Base-by-base conservation (phyloP, 2,113 vertebrate genomes). In the Ranitomeya imitator region DNA sequence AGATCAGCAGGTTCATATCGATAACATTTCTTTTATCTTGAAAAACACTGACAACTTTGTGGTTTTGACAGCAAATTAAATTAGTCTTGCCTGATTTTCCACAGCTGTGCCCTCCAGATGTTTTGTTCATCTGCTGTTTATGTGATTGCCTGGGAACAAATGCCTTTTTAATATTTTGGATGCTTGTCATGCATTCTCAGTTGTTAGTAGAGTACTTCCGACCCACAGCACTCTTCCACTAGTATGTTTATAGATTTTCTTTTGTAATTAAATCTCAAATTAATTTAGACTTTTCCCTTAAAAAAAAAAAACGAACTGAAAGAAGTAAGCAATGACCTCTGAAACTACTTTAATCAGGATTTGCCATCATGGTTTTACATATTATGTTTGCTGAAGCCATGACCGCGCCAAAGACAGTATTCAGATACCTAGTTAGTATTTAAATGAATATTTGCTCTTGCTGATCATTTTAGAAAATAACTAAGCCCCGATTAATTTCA, bases 1-100 rank as follows among this genome's bases (percentile, higher is more conserved):
- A 97, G 91, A 96, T 98, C 93, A 97, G 94, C 96, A 99, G 98
- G 98, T 99, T 96, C 94, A 95, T 96, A 94, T 93, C 91, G 89
- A 93, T 93, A 93, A 93, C 93, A 95, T 85, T 90, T 93, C 88
- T 93, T 94, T 92, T 91, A 92, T 92, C 89, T 91, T 89, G 90
- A 91, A 85, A 87, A 57, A 85, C 26, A 88, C 77, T 91, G 89
- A 89, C 83, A 92, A 90, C 83, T 92, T 91, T 93, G 89, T 93
- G 91, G 91, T 92, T 95, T 93, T 90, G 90, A 90, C 92, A 93
- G 84, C 90, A 89, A 93, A 92, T 91, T 88, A 90, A 86, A 84
- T 93, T 90, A 67, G 59, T 91, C 88, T 93, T 76, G 92, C 76
- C 91, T 94, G 90, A 85, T 91, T 80, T 63, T 92, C 85, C 91